Percentiles rank a stretch among this genome's conserved stretches.
Conservation (phyloP, 2,797 vertebrate genomes). For the Enteromius anoplus region DNA sequence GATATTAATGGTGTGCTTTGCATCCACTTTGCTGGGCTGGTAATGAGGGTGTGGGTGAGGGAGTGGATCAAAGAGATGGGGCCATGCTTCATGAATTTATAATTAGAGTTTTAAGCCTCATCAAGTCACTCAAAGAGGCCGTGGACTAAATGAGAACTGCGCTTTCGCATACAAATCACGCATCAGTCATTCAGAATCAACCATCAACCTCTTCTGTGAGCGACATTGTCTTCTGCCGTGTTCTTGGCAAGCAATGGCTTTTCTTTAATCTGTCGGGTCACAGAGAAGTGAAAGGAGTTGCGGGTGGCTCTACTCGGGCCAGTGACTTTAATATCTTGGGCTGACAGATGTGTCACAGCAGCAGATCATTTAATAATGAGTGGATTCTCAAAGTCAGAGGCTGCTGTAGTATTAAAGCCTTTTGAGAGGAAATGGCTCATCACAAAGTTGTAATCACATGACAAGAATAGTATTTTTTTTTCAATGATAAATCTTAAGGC, state of each 20-base stretch:
- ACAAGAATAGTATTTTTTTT: neutral
- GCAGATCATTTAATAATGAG: conserved; percentile 24
- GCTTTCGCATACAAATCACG: conserved; percentile 24
- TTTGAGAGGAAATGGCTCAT: neutral
- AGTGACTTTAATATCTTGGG: conserved; percentile 25
- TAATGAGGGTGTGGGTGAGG: conserved; percentile 10
- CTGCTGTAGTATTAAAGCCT: neutral
- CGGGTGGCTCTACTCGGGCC: neutral
- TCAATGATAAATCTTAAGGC: neutral
- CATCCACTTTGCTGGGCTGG: conserved; percentile 11
- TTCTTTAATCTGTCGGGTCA: conserved; percentile 24
- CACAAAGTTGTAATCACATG: neutral
- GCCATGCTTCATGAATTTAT: conserved; percentile 43
- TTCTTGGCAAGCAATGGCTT: neutral
- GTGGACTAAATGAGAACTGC: conserved; percentile 5
- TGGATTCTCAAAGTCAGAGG: conserved; percentile 4
- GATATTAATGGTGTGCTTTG: conserved; percentile 47
- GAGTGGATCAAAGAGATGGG: conserved; percentile 34
- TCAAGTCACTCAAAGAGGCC: conserved; percentile 21
- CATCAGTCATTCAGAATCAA: conserved; percentile 28
- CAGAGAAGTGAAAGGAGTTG: conserved; percentile 14
- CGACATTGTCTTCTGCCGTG: neutral
- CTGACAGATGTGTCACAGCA: conserved; percentile 30
- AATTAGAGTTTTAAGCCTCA: conserved; percentile 32
- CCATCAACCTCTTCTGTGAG: conserved; percentile 12